Conservation (phyloP, 2,113 vertebrate genomes). For the Lasiurus borealis region DNA sequence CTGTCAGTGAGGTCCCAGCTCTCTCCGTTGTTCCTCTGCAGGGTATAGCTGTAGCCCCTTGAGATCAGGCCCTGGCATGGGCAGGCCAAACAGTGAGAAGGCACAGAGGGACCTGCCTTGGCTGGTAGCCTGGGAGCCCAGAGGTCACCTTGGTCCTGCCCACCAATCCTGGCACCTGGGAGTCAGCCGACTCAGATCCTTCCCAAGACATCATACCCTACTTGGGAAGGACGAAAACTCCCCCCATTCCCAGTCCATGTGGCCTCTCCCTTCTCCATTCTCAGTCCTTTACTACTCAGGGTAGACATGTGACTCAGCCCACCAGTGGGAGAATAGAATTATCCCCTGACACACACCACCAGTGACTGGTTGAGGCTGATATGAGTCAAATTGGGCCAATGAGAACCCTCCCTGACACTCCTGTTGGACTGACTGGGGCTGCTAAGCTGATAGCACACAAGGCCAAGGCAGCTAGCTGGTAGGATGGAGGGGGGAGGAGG, state of each 20-base stretch:
- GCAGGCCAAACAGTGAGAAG: not conserved
- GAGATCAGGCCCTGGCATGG: conserved; percentile 89
- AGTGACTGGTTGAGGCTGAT: not conserved
- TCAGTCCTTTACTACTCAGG: not conserved
- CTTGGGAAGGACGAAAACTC: not conserved
- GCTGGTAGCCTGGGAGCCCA: not conserved
- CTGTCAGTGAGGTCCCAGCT: conserved; percentile 94
- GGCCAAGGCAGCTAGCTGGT: not conserved
- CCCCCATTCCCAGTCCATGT: not conserved
- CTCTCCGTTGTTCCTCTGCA: conserved; percentile 90
- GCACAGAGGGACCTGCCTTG: not conserved
- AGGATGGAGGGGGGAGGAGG: no score
- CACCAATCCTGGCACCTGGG: not conserved
- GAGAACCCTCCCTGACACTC: not conserved
- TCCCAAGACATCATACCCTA: not conserved
- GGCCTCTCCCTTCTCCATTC: not conserved
- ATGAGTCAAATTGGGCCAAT: not conserved
- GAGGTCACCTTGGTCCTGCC: not conserved
- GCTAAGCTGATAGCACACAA: not conserved
- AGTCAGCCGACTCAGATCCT: not conserved
- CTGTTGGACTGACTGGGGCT: not conserved
- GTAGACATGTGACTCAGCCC: not conserved
- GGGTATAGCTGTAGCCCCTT: conserved; percentile 93
- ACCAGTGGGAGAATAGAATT: not conserved
- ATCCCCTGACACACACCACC: not conserved